Conservation (phyloP, 2,888 invertebrate genomes). For the Lordiphosa andalusiaca region DNA sequence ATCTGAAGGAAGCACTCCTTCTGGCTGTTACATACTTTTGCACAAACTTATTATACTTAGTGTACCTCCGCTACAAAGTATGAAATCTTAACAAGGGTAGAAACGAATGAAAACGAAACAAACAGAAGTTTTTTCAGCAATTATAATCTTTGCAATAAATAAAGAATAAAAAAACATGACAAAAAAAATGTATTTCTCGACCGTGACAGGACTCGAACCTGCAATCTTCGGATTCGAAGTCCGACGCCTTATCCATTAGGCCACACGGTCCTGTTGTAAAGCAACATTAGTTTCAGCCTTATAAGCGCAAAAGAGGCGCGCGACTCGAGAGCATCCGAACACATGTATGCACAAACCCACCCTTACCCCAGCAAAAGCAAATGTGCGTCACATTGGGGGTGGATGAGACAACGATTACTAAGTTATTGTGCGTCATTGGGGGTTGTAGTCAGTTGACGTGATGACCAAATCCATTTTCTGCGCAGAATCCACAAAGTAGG, state of each 20-base stretch:
- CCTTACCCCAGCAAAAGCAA: slow-evolving; percentile 16
- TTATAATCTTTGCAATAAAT: background rate
- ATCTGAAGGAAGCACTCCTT: too few relatives aligned
- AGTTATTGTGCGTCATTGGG: slow-evolving; percentile 5
- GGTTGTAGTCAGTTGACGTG: slow-evolving; percentile 11
- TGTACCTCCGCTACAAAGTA: too few relatives aligned
- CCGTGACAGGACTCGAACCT: slow-evolving; percentile 82
- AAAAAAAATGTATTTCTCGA: slow-evolving; percentile 55
- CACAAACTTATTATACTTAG: too few relatives aligned
- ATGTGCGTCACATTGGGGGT: slow-evolving; percentile 27
- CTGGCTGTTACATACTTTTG: too few relatives aligned
- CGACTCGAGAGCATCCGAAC: slow-evolving; percentile 42
- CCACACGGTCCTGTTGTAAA: slow-evolving; percentile 78
- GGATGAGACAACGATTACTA: slow-evolving; percentile 6
- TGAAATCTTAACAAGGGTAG: too few relatives aligned
- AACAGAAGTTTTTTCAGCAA: too few relatives aligned
- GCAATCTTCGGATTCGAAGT: slow-evolving; percentile 82
- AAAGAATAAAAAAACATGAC: slow-evolving; percentile 17
- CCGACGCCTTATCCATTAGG: slow-evolving; percentile 82
- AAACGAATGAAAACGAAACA: too few relatives aligned
- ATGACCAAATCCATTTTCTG: slow-evolving; percentile 8
- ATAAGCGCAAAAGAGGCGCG: slow-evolving; percentile 44
- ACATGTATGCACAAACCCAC: slow-evolving; percentile 11
- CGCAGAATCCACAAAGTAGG: slow-evolving; percentile 27
- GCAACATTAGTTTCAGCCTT: slow-evolving; percentile 35